These are phyloP conservation scores for Aviceda cuculoides DNA, from an alignment of 2,797 vertebrate species.

Conservation along the genomic window DNA sequence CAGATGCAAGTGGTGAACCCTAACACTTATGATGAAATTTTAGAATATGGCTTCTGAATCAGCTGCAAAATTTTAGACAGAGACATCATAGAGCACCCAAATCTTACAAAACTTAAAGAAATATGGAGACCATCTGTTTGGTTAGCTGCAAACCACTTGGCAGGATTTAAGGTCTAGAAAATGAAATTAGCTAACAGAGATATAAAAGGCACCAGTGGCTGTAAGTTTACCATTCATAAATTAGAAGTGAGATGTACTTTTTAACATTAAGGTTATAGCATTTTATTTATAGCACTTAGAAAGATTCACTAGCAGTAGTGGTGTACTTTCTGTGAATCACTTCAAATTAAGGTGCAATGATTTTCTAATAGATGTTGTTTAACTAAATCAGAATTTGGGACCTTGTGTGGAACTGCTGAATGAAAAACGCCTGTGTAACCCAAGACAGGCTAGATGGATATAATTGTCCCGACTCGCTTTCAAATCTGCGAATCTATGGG, in stretches of 20 bases:
- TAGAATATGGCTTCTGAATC: not conserved
- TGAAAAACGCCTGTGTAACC: not conserved
- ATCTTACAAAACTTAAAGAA: conserved; percentile 9
- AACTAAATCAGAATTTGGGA: not conserved
- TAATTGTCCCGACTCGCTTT: not conserved
- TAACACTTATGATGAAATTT: not conserved
- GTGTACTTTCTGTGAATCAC: not conserved
- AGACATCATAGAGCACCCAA: not conserved
- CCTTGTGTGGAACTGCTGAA: not conserved
- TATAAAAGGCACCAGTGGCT: not conserved
- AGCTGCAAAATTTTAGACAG: conserved; percentile 2
- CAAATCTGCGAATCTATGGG: not conserved
- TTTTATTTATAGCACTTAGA: not conserved
- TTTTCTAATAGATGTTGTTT: not conserved
- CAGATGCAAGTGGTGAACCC: not conserved
- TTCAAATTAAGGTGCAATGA: not conserved
- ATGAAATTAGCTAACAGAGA: not conserved
- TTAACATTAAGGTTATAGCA: not conserved
- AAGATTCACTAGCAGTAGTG: not conserved
- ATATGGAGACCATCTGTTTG: conserved; percentile 2
- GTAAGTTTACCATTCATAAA: not conserved
- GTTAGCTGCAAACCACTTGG: not conserved
- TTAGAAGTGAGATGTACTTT: not conserved
- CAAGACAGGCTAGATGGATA: not conserved
- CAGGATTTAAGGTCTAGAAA: conserved; percentile 10